phyloP scores from a whole-genome alignment of 64 coral and sea anemone species.

The Catalaphyllia jardinei region DNA sequence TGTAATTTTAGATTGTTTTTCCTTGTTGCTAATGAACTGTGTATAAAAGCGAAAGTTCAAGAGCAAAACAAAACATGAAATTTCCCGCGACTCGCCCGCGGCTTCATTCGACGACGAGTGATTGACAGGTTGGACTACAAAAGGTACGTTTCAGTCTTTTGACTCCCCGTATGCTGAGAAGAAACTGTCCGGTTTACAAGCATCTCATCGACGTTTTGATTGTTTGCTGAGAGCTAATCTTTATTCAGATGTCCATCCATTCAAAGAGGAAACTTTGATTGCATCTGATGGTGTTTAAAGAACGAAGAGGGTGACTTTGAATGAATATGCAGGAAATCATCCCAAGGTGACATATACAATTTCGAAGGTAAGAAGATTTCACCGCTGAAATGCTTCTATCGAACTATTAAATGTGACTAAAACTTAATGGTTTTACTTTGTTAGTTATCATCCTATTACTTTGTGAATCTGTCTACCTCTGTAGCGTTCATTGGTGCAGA shows the following conservation, averaged over 20 bases:
- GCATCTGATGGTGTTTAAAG: not conserved
- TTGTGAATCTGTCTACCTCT: not conserved
- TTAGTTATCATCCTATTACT: too few species aligned
- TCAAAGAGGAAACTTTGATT: not conserved
- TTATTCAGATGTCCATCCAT: not conserved
- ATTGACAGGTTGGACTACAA: constrained; percentile 1
- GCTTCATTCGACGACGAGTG: not conserved
- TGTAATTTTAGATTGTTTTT: too few species aligned
- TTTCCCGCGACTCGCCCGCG: not conserved
- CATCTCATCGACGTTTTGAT: not conserved
- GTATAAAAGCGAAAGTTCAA: not conserved
- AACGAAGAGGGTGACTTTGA: not conserved
- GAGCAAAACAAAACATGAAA: not conserved
- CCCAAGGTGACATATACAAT: not conserved
- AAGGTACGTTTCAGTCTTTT: not conserved
- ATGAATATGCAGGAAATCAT: not conserved
- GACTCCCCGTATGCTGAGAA: constrained; percentile 30
- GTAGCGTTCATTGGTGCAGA: not conserved
- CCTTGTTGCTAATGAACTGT: not conserved
- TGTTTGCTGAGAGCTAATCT: not conserved
- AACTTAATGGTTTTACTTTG: too few species aligned
- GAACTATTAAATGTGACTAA: too few species aligned
- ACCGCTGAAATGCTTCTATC: too few species aligned
- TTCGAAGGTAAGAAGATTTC: not conserved
- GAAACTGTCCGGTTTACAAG: not conserved